A percentile compares a stretch with the other conserved stretches of the same genome.
phyloP scores from a whole-genome alignment of 2,888 invertebrate genomes.

The Deladenus siricidicola region DNA sequence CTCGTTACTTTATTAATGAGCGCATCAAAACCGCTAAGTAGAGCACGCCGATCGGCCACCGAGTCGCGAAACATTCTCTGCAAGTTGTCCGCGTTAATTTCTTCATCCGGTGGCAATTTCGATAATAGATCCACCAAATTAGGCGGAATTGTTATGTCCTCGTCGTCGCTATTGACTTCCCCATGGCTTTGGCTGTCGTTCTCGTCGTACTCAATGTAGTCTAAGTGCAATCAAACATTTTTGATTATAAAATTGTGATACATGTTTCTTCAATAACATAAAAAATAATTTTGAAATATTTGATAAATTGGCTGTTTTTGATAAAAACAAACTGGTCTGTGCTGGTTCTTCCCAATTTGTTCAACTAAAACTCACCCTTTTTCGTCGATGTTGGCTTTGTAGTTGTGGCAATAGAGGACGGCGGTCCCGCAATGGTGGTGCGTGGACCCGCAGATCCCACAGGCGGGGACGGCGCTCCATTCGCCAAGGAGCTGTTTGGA shows the following conservation, averaged over 20 bases:
- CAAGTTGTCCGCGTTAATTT: conserved; percentile 41
- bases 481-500: too few species aligned
- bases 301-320: background rate
- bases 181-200: too few species aligned
- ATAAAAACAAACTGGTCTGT: background rate
- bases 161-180: too few species aligned
- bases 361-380: too few species aligned
- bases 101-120: conserved; percentile 47
- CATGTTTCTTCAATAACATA: background rate
- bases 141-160: conserved; percentile 48
- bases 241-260: conserved; percentile 3
- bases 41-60: conserved; percentile 44
- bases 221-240: conserved; percentile 12
- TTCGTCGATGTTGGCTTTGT: background rate
- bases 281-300: background rate
- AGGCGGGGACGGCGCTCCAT: too few species aligned
- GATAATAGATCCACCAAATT: conserved; percentile 48
- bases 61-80: conserved; percentile 51
- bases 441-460: too few species aligned
- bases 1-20: conserved; percentile 32
- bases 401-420: background rate
- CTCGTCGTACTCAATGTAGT: conserved; percentile 46
- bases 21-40: conserved; percentile 42
- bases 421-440: conserved; percentile 2
- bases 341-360: too few species aligned